Evolutionary conservation across 2,888 invertebrate genomes (phyloP).

Genomic region (Cerceris ruficornis): DNA sequence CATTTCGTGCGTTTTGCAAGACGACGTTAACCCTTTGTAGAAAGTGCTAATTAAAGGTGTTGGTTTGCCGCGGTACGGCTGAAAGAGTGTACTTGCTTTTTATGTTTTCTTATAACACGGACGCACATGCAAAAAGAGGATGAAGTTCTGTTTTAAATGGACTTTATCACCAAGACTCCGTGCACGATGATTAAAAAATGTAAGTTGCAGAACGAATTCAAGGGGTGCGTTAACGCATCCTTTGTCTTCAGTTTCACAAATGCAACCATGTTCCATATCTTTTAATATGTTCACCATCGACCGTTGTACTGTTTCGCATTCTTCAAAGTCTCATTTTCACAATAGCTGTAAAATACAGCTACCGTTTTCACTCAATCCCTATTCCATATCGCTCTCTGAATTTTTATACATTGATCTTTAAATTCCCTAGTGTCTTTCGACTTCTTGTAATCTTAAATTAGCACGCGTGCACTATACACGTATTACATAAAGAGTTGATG

Average conservation of each 20-base stretch:
- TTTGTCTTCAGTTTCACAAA: background rate
- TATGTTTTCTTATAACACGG: constrained; percentile 31
- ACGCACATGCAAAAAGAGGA: constrained; percentile 18
- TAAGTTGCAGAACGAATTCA: too few relatives aligned
- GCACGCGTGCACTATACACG: constrained; percentile 14
- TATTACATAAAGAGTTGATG: constrained; percentile 25
- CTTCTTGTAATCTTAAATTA: too few relatives aligned
- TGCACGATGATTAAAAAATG: too few relatives aligned
- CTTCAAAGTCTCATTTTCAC: too few relatives aligned
- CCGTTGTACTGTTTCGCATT: too few relatives aligned
- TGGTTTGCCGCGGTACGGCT: background rate
- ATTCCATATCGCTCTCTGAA: background rate
- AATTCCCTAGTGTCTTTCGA: background rate
- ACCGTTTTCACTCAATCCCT: too few relatives aligned
- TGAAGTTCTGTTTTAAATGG: background rate
- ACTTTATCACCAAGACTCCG: background rate
- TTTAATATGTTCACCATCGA: too few relatives aligned
- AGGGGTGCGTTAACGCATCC: background rate
- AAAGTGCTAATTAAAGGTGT: constrained; percentile 45
- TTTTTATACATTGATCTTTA: background rate
- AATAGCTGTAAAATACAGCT: too few relatives aligned
- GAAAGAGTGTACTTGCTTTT: constrained; percentile 18
- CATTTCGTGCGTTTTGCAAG: constrained; percentile 46
- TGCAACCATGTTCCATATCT: too few relatives aligned
- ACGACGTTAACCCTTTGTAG: constrained; percentile 36